Evolutionary conservation across 92 coral and sea anemone species (phyloP).

Genomic region (Actinernus sp.): DNA sequence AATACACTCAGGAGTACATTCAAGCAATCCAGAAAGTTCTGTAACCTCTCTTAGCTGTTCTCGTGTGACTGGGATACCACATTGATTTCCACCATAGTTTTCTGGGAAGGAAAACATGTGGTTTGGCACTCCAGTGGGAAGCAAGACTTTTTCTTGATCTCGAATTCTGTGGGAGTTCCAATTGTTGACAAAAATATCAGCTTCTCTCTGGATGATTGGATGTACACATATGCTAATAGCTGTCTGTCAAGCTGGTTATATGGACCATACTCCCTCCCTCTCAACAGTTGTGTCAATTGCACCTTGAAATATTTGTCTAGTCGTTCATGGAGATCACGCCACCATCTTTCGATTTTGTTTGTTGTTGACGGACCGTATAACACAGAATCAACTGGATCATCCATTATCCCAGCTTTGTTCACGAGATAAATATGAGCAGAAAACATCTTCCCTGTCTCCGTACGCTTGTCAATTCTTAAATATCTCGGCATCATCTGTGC

Average conservation of each 20-base stretch:
- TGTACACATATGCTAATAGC: conserved; percentile 53
- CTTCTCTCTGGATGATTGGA: conserved; percentile 56
- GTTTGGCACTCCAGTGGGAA: conserved; percentile 80
- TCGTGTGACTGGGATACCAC: conserved; percentile 36
- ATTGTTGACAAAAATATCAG: conserved; percentile 44
- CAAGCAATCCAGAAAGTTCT: too few species aligned
- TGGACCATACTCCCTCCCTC: conserved; percentile 66
- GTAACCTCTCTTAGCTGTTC: conserved; percentile 70
- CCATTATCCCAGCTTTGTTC: conserved; percentile 44
- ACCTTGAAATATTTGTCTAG: too few species aligned
- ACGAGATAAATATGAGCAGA: conserved; percentile 51
- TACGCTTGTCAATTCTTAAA: conserved; percentile 59
- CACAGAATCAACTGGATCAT: conserved; percentile 66
- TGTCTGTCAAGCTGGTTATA: too few species aligned
- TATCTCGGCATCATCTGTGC: conserved; percentile 48
- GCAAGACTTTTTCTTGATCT: conserved; percentile 59
- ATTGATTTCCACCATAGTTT: conserved; percentile 47
- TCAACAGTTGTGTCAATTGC: conserved; percentile 37
- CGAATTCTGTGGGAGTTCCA: conserved; percentile 78
- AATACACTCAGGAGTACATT: too few species aligned
- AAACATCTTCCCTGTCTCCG: conserved; percentile 84
- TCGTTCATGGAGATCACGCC: conserved; percentile 72
- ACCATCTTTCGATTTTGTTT: conserved; percentile 76
- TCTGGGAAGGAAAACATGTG: conserved; percentile 74
- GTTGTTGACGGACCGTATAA: conserved; percentile 77